These are phyloP conservation scores for Malurus cyaneus DNA, from an alignment of 2,113 vertebrate genomes.

Conservation along the genomic window DNA sequence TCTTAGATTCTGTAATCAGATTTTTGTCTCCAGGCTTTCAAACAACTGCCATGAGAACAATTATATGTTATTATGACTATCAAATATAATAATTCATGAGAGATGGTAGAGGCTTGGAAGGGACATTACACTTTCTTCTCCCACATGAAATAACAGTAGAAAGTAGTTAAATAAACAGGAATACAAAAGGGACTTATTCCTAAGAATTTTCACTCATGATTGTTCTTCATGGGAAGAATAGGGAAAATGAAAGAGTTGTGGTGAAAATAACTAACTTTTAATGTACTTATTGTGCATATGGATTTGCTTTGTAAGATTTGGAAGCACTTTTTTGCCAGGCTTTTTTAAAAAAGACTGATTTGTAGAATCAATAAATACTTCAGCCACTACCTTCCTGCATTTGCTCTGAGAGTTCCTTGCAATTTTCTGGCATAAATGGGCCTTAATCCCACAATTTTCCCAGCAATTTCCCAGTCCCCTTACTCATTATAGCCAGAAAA, in stretches of 20 bases:
- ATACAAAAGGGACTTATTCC: neutral
- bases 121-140: neutral
- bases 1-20: neutral
- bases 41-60: neutral
- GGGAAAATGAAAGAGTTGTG: neutral
- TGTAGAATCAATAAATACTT: constrained; percentile 31
- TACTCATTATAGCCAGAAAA: constrained; percentile 49
- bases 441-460: constrained; percentile 56
- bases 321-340: neutral
- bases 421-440: constrained; percentile 57
- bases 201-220: neutral
- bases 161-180: neutral
- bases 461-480: constrained; percentile 44
- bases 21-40: neutral
- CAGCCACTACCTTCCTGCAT: neutral
- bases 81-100: neutral
- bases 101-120: neutral
- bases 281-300: neutral
- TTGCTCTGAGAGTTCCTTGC: constrained; percentile 8
- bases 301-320: neutral
- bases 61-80: neutral
- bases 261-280: neutral
- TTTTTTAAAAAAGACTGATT: constrained; percentile 1
- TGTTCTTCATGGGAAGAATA: neutral
- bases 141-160: neutral